Evolutionary conservation across 2,888 invertebrate genomes (phyloP).

Genomic region (Andrena fulva): DNA sequence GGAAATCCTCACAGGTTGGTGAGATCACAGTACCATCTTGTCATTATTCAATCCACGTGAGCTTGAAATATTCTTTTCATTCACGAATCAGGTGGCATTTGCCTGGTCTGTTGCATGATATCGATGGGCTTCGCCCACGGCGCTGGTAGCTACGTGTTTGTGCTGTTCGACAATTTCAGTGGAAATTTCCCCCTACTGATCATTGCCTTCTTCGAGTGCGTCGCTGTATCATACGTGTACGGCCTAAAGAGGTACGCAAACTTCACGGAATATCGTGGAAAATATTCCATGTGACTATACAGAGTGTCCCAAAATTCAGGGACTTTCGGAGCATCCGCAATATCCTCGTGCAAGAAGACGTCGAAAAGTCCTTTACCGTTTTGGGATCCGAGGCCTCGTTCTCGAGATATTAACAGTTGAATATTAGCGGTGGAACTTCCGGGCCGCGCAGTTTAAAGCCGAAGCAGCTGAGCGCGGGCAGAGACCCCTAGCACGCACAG

Average conservation of each 20-base stretch:
- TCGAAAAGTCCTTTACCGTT: no score
- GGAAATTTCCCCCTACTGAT: conserved; percentile 96
- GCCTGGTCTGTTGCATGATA: conserved; percentile 92
- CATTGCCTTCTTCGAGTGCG: conserved; percentile 96
- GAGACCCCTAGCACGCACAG: no score
- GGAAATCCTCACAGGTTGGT: conserved; percentile 92
- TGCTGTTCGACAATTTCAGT: conserved; percentile 96
- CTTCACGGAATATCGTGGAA: background rate
- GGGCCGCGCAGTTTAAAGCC: no score
- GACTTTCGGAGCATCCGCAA: no score
- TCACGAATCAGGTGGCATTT: conserved; percentile 86
- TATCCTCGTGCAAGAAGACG: no score
- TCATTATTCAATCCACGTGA: background rate
- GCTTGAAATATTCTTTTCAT: conserved; percentile 36
- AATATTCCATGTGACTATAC: background rate
- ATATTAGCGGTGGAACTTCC: no score
- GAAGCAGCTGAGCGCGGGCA: no score
- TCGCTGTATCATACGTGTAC: conserved; percentile 97
- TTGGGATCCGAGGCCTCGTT: no score
- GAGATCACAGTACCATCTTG: background rate
- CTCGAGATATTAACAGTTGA: no score
- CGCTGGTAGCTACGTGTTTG: conserved; percentile 96
- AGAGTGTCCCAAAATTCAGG: no score
- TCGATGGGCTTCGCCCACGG: conserved; percentile 97
- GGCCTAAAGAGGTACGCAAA: conserved; percentile 92